Percentiles rank a stretch among this genome's conserved stretches.
These are phyloP conservation scores for Brachyhypopomus occidentalis DNA, from an alignment of 2,113 vertebrate genomes.

Conservation along the genomic window DNA sequence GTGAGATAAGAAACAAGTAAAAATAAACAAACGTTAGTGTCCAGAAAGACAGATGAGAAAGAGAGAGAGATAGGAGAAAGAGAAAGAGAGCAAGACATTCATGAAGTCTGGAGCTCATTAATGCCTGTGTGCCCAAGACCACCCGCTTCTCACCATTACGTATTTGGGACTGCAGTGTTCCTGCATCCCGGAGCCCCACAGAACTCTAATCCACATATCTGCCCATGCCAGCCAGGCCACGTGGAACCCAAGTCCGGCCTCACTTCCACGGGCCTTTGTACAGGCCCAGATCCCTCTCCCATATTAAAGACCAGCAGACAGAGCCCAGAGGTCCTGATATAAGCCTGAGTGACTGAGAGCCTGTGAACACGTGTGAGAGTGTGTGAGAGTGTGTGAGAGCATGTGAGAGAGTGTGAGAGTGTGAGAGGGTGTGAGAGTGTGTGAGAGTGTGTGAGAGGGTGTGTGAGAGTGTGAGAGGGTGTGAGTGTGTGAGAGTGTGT, in stretches of 20 bases:
- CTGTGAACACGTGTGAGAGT: background rate
- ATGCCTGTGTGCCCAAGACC: background rate
- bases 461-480: too few relatives aligned
- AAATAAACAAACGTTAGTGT: too few relatives aligned
- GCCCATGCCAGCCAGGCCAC: constrained; percentile 33
- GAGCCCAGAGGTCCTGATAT: background rate
- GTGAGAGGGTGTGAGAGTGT: too few relatives aligned
- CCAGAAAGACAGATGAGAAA: background rate
- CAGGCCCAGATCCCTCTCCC: constrained; percentile 25
- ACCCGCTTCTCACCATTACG: constrained; percentile 4
- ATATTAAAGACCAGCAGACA: constrained; percentile 26
- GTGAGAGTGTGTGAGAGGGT: too few relatives aligned
- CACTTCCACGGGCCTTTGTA: constrained; percentile 39
- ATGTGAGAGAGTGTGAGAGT: too few relatives aligned
- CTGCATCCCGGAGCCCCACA: constrained; percentile 24
- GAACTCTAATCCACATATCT: constrained; percentile 57
- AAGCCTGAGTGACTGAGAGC: background rate
- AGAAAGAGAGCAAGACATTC: constrained; percentile 1
- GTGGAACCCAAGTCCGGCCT: constrained; percentile 35
- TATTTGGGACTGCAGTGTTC: constrained; percentile 35
- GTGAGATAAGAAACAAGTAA: background rate
- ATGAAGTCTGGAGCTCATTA: constrained; percentile 33
- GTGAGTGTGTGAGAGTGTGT: too few relatives aligned
- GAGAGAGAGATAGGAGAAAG: background rate
- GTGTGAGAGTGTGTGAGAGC: background rate